These are phyloP conservation scores for Sander lucioperca DNA, from an alignment of 2,113 vertebrate genomes.

Conservation along the genomic window DNA sequence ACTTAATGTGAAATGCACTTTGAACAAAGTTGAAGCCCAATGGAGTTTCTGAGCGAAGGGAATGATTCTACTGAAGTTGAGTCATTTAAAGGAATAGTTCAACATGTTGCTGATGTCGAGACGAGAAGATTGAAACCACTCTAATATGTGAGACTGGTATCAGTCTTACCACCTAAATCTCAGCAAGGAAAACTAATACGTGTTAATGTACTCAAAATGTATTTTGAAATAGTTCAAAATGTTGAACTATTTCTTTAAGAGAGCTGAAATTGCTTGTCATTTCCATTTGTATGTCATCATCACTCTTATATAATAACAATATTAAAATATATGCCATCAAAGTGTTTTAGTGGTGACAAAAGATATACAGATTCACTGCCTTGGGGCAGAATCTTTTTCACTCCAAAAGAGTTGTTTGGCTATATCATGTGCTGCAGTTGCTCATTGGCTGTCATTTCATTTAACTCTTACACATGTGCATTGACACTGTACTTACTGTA, in stretches of 20 bases:
- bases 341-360: slow-evolving; percentile 5
- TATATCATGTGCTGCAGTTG: slow-evolving; percentile 39
- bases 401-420: slow-evolving; percentile 20
- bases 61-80: not conserved
- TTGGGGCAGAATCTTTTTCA: not conserved
- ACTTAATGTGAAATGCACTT: not conserved
- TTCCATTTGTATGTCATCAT: slow-evolving; percentile 25
- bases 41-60: not conserved
- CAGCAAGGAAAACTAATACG: not conserved
- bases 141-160: no score
- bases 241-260: slow-evolving; percentile 1
- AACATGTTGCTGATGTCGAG: not conserved
- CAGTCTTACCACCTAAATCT: not conserved
- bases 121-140: not conserved
- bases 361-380: not conserved
- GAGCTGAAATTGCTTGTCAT: slow-evolving; percentile 25
- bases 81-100: not conserved
- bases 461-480: slow-evolving; percentile 61
- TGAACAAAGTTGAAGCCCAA: not conserved
- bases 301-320: not conserved
- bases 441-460: slow-evolving; percentile 57
- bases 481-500: slow-evolving; percentile 33
- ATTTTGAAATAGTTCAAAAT: slow-evolving; percentile 13
- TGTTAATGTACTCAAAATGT: no score
- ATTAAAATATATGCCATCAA: not conserved